Percentiles rank a stretch among this genome's conserved stretches.
phyloP scores from a whole-genome alignment of 2,113 vertebrate genomes.

The Dromaius novaehollandiae region DNA sequence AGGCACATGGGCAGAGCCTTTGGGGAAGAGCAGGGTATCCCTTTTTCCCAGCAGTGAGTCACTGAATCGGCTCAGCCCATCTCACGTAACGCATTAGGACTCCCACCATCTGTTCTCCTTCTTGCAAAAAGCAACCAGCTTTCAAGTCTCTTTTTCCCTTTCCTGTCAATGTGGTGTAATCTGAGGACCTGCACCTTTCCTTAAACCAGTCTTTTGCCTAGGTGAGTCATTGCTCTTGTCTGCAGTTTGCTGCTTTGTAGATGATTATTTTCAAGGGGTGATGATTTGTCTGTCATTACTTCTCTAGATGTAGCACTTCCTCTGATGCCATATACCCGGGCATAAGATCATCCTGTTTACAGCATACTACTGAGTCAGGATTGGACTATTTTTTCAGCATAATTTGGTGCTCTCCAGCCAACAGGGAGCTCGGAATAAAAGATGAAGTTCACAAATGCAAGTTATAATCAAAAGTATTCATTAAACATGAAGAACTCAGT shows the following conservation, averaged over 20 bases:
- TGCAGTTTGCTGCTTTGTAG: background rate
- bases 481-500: background rate
- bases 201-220: background rate
- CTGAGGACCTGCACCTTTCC: background rate
- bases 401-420: background rate
- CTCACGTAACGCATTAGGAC: background rate
- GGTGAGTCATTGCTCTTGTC: background rate
- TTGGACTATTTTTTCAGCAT: background rate
- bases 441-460: background rate
- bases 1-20: background rate
- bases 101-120: background rate
- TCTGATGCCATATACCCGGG: no score
- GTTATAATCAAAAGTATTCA: background rate
- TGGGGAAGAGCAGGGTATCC: background rate
- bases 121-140: background rate
- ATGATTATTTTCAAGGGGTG: background rate
- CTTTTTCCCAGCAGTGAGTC: background rate
- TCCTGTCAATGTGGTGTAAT: background rate
- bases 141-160: background rate
- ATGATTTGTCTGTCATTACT: background rate
- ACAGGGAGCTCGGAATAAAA: fast-evolving
- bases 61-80: background rate
- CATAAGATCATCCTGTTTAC: background rate
- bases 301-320: background rate
- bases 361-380: background rate